phyloP scores from a whole-genome alignment of 2,888 invertebrate genomes.

The Sinodicranocentrus sp. region DNA sequence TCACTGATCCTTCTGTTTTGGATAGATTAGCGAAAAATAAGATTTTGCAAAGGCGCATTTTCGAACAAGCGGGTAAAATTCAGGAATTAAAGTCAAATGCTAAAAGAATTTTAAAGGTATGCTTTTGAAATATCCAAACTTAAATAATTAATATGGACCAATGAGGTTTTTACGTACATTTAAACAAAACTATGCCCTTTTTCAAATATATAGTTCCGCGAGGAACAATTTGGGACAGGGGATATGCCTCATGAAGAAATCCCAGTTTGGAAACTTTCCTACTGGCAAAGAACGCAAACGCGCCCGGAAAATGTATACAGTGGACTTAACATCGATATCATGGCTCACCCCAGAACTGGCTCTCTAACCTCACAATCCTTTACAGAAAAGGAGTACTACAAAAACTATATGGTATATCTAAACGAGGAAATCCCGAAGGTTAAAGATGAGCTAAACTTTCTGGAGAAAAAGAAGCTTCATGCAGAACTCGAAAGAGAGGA shows the following conservation, averaged over 20 bases:
- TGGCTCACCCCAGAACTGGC: neutral
- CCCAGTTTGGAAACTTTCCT: constrained; percentile 65
- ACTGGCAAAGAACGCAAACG: constrained; percentile 46
- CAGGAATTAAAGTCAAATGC: constrained; percentile 70
- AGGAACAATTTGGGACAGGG: constrained; percentile 65
- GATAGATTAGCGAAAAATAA: constrained; percentile 73
- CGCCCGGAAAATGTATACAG: constrained; percentile 33
- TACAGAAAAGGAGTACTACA: constrained; percentile 65
- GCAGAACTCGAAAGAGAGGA: constrained; percentile 38
- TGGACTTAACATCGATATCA: constrained; percentile 46
- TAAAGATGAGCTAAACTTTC: constrained; percentile 56
- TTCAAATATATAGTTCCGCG: constrained; percentile 24
- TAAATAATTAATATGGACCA: no score
- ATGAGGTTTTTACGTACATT: no score
- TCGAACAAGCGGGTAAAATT: constrained; percentile 68
- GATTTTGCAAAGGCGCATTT: constrained; percentile 71
- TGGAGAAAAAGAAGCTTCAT: constrained; percentile 70
- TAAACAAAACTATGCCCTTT: constrained; percentile 1
- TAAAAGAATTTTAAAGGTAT: constrained; percentile 66
- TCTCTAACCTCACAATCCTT: constrained; percentile 9
- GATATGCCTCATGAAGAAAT: constrained; percentile 25
- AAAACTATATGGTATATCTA: constrained; percentile 70
- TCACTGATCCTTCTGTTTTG: constrained; percentile 75
- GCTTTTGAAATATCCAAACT: no score
- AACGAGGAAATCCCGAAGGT: constrained; percentile 71